Evolutionary conservation across 2,888 invertebrate genomes (phyloP), one percentile per base, ranked within the genome.

Genomic region (Hypselothyrea guttata): DNA sequence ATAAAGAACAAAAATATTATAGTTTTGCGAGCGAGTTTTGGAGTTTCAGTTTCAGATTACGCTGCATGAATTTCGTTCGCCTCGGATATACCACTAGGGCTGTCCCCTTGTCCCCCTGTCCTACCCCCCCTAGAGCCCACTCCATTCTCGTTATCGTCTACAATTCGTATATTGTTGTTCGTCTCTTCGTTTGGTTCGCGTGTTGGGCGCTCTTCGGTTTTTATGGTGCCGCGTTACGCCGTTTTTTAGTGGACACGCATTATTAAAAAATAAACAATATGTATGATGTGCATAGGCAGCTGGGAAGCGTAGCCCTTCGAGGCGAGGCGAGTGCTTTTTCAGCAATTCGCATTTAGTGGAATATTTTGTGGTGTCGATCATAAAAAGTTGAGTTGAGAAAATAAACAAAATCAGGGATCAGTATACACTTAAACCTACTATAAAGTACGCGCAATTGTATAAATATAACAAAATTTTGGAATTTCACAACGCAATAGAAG

Each of bases 191-290:
- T 68, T 33, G 57, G 58, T 18, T 81, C 70, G 78, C 82, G 81
- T 77, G 77, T 57, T 63, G 57, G 38, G 40, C 38, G 46, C 60
- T 78, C 72, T 62, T 65, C 58, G 52, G 51, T 59, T 81, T 79
- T 78, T 82, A 78, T 82, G 71, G 64, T 65, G 72, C 82, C 75
- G 68, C 75, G 78, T 70, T 78, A 78, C 78, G 78, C 72, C 67
- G 64, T 48, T 54, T 57, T 59, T 69, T 79, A 83, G 83, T 84
- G 84, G 83, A 84, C 81, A 84, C 84, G 84, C 84, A 84, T 84
- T 84, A 84, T 84, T 84, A 75, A 84, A 78, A 78, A 84, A 84
- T 84, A 84, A 81, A 83, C 84, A 84, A 84, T 66, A 68, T 71
- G 69, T 68, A 72, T 64, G 71, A 59, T 56, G 49, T 45, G 60